Evolutionary conservation across 2,888 invertebrate species (phyloP).

Genomic region (Spialia ferax): DNA sequence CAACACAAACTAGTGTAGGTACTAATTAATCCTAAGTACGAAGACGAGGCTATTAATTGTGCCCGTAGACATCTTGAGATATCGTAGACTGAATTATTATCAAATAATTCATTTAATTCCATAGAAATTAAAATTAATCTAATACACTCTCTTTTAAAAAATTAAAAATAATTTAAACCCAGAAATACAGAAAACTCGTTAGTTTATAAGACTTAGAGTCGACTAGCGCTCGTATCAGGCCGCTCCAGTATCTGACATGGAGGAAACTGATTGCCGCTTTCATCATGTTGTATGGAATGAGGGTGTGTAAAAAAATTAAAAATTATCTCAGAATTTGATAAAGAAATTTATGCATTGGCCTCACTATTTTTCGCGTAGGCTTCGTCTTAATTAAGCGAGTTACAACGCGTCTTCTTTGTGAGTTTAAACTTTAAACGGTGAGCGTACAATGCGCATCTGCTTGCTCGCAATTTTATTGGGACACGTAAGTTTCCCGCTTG

Average conservation of each 20-base stretch:
- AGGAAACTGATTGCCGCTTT: slow-evolving; percentile 49
- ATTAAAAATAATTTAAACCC: slow-evolving; percentile 48
- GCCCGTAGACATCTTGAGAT: slow-evolving; percentile 27
- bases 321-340: background rate
- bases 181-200: slow-evolving; percentile 49
- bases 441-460: too few species aligned
- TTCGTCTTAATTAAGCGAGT: too few species aligned
- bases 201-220: slow-evolving; percentile 64
- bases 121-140: slow-evolving; percentile 44
- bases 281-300: slow-evolving; percentile 36
- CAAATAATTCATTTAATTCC: slow-evolving; percentile 23
- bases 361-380: background rate
- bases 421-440: too few species aligned
- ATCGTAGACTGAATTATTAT: slow-evolving; percentile 29
- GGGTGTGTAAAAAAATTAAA: slow-evolving; percentile 8
- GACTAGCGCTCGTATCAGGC: slow-evolving; percentile 61
- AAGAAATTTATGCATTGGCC: background rate
- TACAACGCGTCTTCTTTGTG: too few species aligned
- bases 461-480: too few species aligned
- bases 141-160: slow-evolving; percentile 48
- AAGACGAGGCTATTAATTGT: slow-evolving; percentile 43
- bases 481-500: background rate
- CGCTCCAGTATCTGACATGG: slow-evolving; percentile 42
- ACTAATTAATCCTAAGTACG: slow-evolving; percentile 46
- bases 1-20: slow-evolving; percentile 23